These are phyloP conservation scores for Paedocypris micromegethes DNA, from an alignment of 2,797 vertebrate genomes.

Conservation along the genomic window DNA sequence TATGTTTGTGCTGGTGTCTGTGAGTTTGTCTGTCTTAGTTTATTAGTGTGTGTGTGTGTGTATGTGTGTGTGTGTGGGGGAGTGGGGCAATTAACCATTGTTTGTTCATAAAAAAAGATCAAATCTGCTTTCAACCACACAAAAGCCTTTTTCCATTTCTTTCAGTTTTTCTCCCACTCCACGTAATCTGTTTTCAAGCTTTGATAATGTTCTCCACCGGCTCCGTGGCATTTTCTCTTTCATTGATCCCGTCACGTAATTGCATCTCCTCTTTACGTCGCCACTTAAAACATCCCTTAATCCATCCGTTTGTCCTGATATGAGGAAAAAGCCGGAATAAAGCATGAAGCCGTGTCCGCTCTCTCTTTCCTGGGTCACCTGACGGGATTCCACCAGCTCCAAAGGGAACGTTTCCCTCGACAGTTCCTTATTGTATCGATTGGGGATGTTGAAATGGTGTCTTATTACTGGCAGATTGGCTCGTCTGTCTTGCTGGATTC, in stretches of 20 bases:
- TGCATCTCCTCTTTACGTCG: conserved; percentile 31
- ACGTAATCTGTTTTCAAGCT: conserved; percentile 4
- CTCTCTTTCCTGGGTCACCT: background rate
- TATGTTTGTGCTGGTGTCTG: no score
- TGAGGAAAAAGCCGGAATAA: no score
- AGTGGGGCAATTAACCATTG: no score
- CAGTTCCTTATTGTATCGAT: conserved; percentile 47
- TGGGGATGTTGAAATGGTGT: conserved; percentile 38
- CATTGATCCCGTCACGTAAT: conserved; percentile 35
- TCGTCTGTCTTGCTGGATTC: conserved; percentile 37
- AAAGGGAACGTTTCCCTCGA: conserved; percentile 37
- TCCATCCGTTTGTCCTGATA: conserved; percentile 9
- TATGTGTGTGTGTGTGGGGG: no score
- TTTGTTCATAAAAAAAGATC: no score
- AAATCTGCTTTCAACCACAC: no score
- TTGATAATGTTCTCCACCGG: background rate
- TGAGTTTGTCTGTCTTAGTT: no score
- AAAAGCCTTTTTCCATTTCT: no score
- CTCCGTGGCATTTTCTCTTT: conserved; percentile 6
- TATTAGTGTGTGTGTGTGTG: no score
- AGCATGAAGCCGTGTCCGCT: no score
- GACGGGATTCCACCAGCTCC: conserved; percentile 38
- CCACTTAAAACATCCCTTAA: conserved; percentile 17
- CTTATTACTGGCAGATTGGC: conserved; percentile 39
- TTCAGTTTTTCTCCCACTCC: no score